phyloP scores from a whole-genome alignment of 2,888 invertebrate genomes.

The Graphium colonna region DNA sequence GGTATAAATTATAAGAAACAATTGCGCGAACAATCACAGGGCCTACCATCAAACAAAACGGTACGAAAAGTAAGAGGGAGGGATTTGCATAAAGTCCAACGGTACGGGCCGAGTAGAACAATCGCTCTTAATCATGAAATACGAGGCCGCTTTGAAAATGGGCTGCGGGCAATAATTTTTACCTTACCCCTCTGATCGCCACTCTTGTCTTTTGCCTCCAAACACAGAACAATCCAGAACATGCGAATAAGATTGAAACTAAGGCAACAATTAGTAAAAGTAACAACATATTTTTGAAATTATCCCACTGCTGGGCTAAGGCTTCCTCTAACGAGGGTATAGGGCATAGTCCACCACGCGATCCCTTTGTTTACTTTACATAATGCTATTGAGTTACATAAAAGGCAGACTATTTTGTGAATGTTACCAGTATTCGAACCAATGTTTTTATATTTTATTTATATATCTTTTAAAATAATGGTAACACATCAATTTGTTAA shows the following conservation, averaged over 20 bases:
- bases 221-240: neutral
- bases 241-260: constrained; percentile 2
- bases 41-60: constrained; percentile 38
- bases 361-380: no score
- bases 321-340: no score
- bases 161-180: constrained; percentile 23
- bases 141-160: constrained; percentile 36
- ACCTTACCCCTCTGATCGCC: neutral
- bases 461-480: no score
- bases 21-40: constrained; percentile 14
- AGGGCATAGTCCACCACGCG: no score
- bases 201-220: constrained; percentile 20
- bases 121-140: constrained; percentile 53
- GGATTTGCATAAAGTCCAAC: constrained; percentile 52
- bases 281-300: no score
- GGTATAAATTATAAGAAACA: constrained; percentile 21
- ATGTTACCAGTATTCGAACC: no score
- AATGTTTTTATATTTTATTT: no score
- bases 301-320: no score
- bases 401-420: no score
- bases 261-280: no score
- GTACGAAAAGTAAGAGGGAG: constrained; percentile 33
- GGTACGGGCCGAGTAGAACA: constrained; percentile 37
- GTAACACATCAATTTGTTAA: no score
- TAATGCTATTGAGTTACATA: no score